Evolutionary conservation across 2,888 invertebrate genomes (phyloP).

Genomic region (Hanleya hanleyi): DNA sequence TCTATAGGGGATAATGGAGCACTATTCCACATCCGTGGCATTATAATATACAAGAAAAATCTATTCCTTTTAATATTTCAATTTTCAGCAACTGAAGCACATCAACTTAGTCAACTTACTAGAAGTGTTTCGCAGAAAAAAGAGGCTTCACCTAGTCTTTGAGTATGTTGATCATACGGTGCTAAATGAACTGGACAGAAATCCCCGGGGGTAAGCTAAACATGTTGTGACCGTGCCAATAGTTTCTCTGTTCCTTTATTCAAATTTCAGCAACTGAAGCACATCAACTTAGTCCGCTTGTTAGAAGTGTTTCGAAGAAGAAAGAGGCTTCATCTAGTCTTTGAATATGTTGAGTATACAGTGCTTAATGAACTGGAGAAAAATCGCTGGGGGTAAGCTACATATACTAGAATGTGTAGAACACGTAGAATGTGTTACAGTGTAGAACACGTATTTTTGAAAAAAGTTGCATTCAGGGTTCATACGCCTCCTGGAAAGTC

Average conservation of each 20-base stretch:
- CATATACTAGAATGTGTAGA: background rate
- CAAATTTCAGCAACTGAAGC: slow-evolving; percentile 90
- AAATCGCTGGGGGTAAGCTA: slow-evolving; percentile 86
- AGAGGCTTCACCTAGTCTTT: slow-evolving; percentile 92
- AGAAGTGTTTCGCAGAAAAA: slow-evolving; percentile 96
- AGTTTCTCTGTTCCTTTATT: background rate
- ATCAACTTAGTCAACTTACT: slow-evolving; percentile 97
- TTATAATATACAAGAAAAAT: no score
- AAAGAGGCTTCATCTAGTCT: slow-evolving; percentile 89
- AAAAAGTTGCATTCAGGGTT: background rate
- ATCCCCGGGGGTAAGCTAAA: slow-evolving; percentile 88
- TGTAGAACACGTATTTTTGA: background rate
- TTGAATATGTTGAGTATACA: slow-evolving; percentile 98
- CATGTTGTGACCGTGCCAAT: no score
- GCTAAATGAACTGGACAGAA: slow-evolving; percentile 94
- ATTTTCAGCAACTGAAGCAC: slow-evolving; percentile 93
- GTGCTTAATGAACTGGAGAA: slow-evolving; percentile 97
- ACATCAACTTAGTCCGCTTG: slow-evolving; percentile 96
- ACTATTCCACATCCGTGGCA: no score
- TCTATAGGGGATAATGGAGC: no score
- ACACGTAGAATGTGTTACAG: background rate
- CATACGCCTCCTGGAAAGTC: no score
- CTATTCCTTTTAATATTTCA: no score
- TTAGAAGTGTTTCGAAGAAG: slow-evolving; percentile 98
- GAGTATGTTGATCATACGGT: slow-evolving; percentile 99